Evolutionary conservation across 2,113 vertebrate species (phyloP).

Genomic region (Eulacestoma nigropectus): DNA sequence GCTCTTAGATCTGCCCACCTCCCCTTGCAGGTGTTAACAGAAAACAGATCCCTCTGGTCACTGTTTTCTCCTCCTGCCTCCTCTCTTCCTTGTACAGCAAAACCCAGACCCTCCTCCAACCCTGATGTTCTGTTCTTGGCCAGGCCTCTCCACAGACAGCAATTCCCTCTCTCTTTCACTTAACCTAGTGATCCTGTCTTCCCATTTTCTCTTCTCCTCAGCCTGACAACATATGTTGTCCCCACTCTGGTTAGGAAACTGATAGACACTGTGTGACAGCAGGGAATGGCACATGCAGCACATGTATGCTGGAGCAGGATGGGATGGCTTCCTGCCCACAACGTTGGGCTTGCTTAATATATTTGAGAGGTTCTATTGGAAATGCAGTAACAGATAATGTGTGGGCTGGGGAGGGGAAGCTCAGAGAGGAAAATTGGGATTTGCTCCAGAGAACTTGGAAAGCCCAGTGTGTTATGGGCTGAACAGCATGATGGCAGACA

Average conservation of each 20-base stretch:
- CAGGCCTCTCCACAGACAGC: neutral
- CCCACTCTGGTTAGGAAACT: neutral
- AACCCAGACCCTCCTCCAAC: neutral
- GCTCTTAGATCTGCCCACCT: neutral
- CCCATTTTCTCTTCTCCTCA: neutral
- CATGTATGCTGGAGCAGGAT: neutral
- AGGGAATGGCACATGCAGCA: neutral
- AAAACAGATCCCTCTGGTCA: neutral
- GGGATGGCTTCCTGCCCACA: neutral
- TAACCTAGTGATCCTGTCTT: neutral
- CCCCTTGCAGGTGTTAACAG: neutral
- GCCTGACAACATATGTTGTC: neutral
- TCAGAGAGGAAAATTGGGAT: neutral
- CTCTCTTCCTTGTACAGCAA: neutral
- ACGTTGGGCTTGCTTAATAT: neutral
- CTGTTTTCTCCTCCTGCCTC: neutral
- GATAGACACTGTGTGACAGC: neutral
- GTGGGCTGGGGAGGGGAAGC: neutral
- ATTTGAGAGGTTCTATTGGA: neutral
- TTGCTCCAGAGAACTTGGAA: neutral
- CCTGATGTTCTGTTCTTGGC: neutral
- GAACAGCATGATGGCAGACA: neutral
- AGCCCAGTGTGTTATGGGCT: neutral
- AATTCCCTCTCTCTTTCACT: neutral
- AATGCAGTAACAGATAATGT: neutral